These are phyloP conservation scores for Oophaga pumilio DNA, from an alignment of 2,113 vertebrate species.

Conservation along the genomic window DNA sequence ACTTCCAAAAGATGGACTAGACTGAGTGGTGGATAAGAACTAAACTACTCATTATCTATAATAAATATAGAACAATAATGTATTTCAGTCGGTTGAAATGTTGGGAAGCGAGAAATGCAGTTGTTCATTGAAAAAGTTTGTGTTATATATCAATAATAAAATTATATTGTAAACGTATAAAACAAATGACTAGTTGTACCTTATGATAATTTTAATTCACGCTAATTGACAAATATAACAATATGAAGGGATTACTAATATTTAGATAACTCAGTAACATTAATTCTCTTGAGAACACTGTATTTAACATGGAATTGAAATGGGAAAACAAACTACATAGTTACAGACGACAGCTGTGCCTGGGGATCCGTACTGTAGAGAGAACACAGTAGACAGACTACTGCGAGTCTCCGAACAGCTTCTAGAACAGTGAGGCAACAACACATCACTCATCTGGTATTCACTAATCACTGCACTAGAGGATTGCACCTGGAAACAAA, in stretches of 20 bases:
- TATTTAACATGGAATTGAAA: slow-evolving; percentile 8
- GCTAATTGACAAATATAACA: neutral
- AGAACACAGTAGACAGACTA: slow-evolving; percentile 24
- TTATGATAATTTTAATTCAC: neutral
- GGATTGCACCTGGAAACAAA: neutral
- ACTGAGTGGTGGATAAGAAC: too few relatives aligned
- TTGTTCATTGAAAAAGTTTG: too few relatives aligned
- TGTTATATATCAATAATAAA: too few relatives aligned
- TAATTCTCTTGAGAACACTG: neutral
- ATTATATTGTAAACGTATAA: too few relatives aligned
- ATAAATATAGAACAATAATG: too few relatives aligned
- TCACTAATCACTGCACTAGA: slow-evolving; percentile 9
- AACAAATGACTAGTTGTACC: neutral
- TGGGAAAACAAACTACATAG: neutral
- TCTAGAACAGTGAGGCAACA: neutral
- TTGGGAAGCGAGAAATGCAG: too few relatives aligned
- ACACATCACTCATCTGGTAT: neutral
- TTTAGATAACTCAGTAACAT: neutral
- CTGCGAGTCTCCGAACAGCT: neutral
- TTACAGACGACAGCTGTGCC: slow-evolving; percentile 23
- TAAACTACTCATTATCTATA: too few relatives aligned
- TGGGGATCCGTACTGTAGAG: neutral
- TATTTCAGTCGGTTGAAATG: too few relatives aligned
- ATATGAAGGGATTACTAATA: neutral
- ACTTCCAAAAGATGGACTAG: too few relatives aligned